Evolutionary conservation across 1,140 invertebrate species (phyloP).

Genomic region (Globodera rostochiensis): DNA sequence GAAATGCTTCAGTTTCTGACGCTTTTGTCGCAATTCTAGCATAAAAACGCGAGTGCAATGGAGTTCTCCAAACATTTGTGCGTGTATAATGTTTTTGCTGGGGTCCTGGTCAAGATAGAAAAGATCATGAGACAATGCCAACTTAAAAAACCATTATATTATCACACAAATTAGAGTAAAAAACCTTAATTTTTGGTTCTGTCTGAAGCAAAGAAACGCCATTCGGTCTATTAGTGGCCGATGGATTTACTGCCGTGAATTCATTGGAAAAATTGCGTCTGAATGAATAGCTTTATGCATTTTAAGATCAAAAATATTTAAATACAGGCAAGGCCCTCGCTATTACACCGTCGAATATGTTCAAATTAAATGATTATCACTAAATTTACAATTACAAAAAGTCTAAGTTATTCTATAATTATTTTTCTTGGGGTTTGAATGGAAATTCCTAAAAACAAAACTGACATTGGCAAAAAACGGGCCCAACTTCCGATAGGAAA

Average conservation of each 20-base stretch:
- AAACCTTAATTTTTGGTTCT: neutral
- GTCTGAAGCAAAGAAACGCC: neutral
- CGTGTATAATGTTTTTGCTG: neutral
- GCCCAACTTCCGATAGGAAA: slow-evolving; percentile 11
- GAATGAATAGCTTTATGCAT: neutral
- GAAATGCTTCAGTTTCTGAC: neutral
- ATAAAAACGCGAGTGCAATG: neutral
- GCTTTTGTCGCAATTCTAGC: neutral
- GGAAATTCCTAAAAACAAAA: neutral
- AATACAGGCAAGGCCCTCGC: neutral
- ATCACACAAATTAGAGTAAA: neutral
- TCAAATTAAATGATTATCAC: neutral
- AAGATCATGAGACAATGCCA: neutral
- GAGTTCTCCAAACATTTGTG: slow-evolving; percentile 1
- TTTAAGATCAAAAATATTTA: neutral
- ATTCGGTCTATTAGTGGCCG: neutral
- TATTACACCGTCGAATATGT: neutral
- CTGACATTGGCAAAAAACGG: slow-evolving; percentile 23
- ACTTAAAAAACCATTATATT: neutral
- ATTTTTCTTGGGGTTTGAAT: neutral
- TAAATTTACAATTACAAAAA: neutral
- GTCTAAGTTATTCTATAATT: neutral
- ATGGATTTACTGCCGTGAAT: neutral
- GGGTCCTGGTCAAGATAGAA: slow-evolving; percentile 20
- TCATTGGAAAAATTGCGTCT: neutral